phyloP scores from a whole-genome alignment of 2,113 vertebrate species.

The Siphamia tubifer region DNA sequence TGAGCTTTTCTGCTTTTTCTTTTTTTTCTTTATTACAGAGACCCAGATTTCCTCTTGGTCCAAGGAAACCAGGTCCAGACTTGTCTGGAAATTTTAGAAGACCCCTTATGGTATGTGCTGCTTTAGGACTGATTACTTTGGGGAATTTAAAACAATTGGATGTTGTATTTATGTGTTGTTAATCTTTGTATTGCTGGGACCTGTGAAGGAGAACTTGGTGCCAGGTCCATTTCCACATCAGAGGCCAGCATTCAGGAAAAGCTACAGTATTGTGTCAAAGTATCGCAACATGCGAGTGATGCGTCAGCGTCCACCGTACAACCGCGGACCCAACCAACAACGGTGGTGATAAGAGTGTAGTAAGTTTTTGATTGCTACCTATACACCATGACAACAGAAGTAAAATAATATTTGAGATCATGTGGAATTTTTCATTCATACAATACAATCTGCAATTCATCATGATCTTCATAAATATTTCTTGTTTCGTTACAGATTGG shows the following conservation, averaged over 20 bases:
- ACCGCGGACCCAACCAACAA: constrained; percentile 65
- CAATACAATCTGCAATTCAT: not conserved
- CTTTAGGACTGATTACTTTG: not conserved
- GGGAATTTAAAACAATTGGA: not conserved
- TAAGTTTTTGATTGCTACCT: no score
- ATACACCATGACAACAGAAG: no score
- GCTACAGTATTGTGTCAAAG: constrained; percentile 78
- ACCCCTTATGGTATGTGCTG: constrained; percentile 74
- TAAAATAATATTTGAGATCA: no score
- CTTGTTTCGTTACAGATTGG: not conserved
- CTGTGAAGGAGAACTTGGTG: constrained; percentile 64
- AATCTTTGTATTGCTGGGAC: not conserved
- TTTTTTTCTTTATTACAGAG: no score
- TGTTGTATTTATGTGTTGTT: not conserved
- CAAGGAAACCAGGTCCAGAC: constrained; percentile 43
- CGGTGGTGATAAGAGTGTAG: constrained; percentile 62
- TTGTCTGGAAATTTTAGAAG: constrained; percentile 57
- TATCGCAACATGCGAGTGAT: constrained; percentile 80
- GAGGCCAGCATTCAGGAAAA: constrained; percentile 77
- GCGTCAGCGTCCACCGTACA: constrained; percentile 69
- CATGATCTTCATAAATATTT: not conserved
- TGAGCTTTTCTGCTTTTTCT: not conserved
- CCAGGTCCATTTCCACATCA: constrained; percentile 70
- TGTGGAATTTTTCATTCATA: no score
- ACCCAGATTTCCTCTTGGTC: constrained; percentile 41